Base-by-base conservation (phyloP, 2,113 vertebrate genomes). In the Coptodon rendalli region DNA sequence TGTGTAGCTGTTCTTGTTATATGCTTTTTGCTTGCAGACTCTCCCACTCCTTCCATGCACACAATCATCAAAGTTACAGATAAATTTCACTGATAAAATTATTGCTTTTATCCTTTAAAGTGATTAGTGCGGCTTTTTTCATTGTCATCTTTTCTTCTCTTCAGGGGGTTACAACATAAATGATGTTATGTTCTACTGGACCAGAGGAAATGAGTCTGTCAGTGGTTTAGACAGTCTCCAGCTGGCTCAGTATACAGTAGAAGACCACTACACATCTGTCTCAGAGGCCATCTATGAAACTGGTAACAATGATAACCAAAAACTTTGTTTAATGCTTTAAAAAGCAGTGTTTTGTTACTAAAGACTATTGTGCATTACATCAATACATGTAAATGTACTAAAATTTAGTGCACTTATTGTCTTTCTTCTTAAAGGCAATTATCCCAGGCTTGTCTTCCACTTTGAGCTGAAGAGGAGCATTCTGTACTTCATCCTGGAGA, bases 81-180 rank as follows among this genome's bases (percentile, higher is more conserved):
- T 50, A 29, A 12, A 76, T 48, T 29, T 48, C 9, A 76, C 71
- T 48, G 24, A 76, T 11, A 10, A 48, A 17, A 76, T 76, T 31
- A 31, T 19, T 76, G 17, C 11, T 50, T 50, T 76, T 19, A 50
- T 50, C 71, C 43, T 50, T 16, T 50, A 31, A 31, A 76, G 71
- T 27, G 29, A 87, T 71, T 59, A 17, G 8, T 57, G 10, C 11
- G 14, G 22, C 45, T 50, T 63, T 45, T n/a, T 5, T 24, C 57
- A 78, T n/a, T 31, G 79, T 29, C 9, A 31, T 16, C 6, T 80
- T 3, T 38, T 88, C 34, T 76, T 36, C 29, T 81, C n/a, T 45
- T 40, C 91, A 98, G 98, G 97, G 98, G 97, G 97, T 86, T 98
- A 98, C 92, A 98, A 98, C 89, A 95, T 97, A 88, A 98, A 98